Conservation (phyloP, 2,113 vertebrate species). For the Zapus hudsonius region DNA sequence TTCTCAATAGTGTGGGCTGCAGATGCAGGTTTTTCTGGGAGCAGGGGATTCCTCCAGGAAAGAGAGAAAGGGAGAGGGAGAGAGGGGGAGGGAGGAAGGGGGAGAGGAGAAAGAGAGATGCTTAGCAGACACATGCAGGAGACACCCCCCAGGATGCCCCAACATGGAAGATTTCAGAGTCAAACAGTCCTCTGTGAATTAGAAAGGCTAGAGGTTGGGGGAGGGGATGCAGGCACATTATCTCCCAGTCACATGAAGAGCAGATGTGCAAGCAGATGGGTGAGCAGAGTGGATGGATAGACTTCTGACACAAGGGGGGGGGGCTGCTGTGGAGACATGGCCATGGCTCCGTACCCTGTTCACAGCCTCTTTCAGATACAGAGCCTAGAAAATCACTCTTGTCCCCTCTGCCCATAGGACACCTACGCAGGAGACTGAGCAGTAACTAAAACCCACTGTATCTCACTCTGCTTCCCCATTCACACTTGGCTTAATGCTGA, state of each 20-base stretch:
- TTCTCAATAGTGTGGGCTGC: background rate
- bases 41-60: background rate
- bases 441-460: background rate
- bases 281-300: background rate
- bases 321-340: fast-evolving
- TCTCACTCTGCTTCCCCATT: background rate
- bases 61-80: background rate
- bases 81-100: background rate
- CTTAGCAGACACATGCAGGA: background rate
- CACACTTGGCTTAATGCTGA: background rate
- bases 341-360: background rate
- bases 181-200: background rate
- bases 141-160: background rate
- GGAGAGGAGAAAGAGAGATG: background rate
- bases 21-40: background rate
- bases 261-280: background rate
- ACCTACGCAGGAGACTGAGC: background rate
- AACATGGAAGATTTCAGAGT: background rate
- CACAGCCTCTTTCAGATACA: no score
- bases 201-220: background rate
- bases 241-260: background rate
- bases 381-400: background rate
- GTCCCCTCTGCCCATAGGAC: background rate
- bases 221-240: background rate
- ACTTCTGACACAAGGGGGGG: no score